Evolutionary conservation across 2,888 invertebrate genomes (phyloP), one percentile per base, ranked within the genome.

Genomic region (Brachycybe producta): DNA sequence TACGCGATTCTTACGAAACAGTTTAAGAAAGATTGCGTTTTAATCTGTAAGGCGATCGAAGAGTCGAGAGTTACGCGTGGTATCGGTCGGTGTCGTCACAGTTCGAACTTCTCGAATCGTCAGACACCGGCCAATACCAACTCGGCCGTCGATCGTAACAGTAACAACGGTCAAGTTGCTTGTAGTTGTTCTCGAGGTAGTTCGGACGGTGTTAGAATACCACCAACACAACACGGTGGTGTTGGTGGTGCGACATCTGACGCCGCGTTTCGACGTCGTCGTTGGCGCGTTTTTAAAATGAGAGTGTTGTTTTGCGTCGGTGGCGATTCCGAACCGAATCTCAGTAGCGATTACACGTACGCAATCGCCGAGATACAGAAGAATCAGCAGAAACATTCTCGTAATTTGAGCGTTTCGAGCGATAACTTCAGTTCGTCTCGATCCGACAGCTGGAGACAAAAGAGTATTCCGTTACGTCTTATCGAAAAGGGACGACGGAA

Each of bases 1-100:
- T 97, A 97, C 67, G 95, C 95, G 45, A 94, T 95, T 59, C 79
- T 95, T 62, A 95, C 95, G 5, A 94, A 95, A 66, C 92, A 94
- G 67, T 94, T 94, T 68, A 94, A 94, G 69, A 90, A 91, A 69
- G 94, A 95, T 70, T 94, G 94, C 70, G 85, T 92, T 2, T 79
- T 88, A 65, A 83, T 94, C 52, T 94, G 92, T 70, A 91, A 92
- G 67, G 85, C 92, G 19, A 88, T 95, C 60, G 94, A 95, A 67
- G 94, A 91, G 69, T 86, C 87, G 32, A 74, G 90, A 43, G 90
- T 91, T 11, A 86, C 86, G 3, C 74, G 85, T 53, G 85, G 86
- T 50, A 86, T 87, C 61, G 87, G 86, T 13, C 75, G 86, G 55
- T 85, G 87, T 64, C 72, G 85, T 15, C 85, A 86, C 68, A 84